Evolutionary conservation across 2,113 vertebrate genomes (phyloP).

Genomic region (Gymnocephalus cernua): DNA sequence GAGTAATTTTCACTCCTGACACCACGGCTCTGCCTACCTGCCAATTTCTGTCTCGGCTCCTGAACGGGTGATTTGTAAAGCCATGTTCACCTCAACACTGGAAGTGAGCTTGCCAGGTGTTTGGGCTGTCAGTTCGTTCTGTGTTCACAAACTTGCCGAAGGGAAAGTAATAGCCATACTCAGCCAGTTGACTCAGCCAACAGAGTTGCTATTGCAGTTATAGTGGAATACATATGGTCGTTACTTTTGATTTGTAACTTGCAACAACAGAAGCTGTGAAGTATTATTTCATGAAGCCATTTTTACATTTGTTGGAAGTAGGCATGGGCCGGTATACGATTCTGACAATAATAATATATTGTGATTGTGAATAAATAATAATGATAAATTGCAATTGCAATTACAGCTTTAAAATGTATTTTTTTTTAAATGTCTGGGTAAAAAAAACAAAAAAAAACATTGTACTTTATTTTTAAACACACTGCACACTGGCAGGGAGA

Average conservation of each 20-base stretch:
- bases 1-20: constrained; percentile 82
- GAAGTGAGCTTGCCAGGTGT: constrained; percentile 77
- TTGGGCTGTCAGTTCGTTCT: constrained; percentile 75
- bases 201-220: constrained; percentile 37
- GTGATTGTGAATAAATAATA: too few species aligned
- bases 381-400: too few species aligned
- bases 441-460: too few species aligned
- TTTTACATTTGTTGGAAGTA: background rate
- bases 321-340: too few species aligned
- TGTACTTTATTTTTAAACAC: too few species aligned
- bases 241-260: constrained; percentile 41
- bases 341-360: too few species aligned
- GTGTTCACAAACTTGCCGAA: constrained; percentile 75
- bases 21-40: constrained; percentile 78
- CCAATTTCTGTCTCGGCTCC: constrained; percentile 80
- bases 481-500: too few species aligned
- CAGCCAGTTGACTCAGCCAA: constrained; percentile 55
- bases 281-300: constrained; percentile 25
- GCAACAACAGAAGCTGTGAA: constrained; percentile 10
- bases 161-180: constrained; percentile 70
- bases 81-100: constrained; percentile 80
- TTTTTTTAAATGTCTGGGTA: too few species aligned
- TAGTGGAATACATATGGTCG: constrained; percentile 14
- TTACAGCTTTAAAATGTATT: too few species aligned
- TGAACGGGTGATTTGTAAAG: constrained; percentile 84